These are phyloP conservation scores for Morus bassanus DNA, from an alignment of 2,797 vertebrate species.

Conservation along the genomic window DNA sequence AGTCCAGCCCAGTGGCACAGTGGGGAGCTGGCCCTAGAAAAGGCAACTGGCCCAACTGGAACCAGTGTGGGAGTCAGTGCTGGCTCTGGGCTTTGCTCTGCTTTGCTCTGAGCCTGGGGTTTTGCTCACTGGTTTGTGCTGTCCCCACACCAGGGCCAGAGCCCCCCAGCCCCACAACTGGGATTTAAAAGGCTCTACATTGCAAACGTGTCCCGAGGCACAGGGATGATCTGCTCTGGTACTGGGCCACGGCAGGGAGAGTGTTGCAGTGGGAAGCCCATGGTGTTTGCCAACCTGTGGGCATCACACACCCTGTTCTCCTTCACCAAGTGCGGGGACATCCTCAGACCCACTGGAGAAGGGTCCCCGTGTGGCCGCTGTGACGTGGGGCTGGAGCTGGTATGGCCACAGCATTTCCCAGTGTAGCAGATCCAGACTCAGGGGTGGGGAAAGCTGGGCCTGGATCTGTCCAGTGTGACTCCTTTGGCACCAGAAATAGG, in stretches of 20 bases:
- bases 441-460: neutral
- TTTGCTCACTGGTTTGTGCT: neutral
- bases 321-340: neutral
- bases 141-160: neutral
- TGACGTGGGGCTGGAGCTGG: neutral
- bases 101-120: neutral
- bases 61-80: neutral
- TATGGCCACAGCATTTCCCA: neutral
- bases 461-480: neutral
- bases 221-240: neutral
- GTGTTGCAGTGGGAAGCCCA: neutral
- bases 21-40: neutral
- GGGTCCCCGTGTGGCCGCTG: neutral
- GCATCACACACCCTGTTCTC: rapidly evolving
- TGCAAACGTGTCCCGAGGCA: neutral
- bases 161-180: rapidly evolving
- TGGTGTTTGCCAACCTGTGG: neutral
- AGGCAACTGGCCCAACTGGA: neutral
- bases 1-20: rapidly evolving
- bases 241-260: neutral
- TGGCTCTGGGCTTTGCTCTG: neutral
- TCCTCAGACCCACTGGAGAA: neutral
- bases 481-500: neutral
- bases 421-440: neutral
- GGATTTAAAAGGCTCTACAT: neutral